These are phyloP conservation scores for Falcaria lacertinaria DNA, from an alignment of 2,888 invertebrate species.

Conservation along the genomic window DNA sequence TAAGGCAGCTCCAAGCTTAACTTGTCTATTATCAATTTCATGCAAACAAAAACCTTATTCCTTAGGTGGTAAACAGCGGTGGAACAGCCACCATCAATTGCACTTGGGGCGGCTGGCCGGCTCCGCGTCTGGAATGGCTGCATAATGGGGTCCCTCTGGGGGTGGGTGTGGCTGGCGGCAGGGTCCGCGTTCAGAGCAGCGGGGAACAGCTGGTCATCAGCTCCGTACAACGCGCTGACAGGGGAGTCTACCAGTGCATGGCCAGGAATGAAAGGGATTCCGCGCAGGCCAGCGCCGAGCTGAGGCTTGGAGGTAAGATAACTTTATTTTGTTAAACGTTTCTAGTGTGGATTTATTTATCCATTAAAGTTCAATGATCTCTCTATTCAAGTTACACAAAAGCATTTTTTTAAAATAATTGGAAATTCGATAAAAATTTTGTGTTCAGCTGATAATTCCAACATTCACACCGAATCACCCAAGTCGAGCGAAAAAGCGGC, in stretches of 20 bases:
- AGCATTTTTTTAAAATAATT: too few relatives aligned
- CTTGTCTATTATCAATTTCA: too few relatives aligned
- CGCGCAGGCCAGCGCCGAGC: conserved; percentile 89
- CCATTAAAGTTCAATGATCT: too few relatives aligned
- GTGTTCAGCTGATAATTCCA: too few relatives aligned
- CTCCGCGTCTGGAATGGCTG: conserved; percentile 85
- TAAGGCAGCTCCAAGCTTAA: too few relatives aligned
- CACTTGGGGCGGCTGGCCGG: conserved; percentile 88
- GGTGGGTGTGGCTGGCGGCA: conserved; percentile 61
- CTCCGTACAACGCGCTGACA: conserved; percentile 86
- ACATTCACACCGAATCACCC: too few relatives aligned
- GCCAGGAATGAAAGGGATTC: conserved; percentile 88
- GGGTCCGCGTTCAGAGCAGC: conserved; percentile 47
- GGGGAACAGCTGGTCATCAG: conserved; percentile 64
- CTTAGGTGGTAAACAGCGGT: conserved; percentile 90
- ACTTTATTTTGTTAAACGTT: background rate
- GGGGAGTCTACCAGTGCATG: conserved; percentile 94
- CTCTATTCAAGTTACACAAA: too few relatives aligned
- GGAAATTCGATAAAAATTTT: too few relatives aligned
- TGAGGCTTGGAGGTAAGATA: conserved; percentile 86
- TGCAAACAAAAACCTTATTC: conserved; percentile 4
- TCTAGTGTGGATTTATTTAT: too few relatives aligned
- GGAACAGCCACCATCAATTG: conserved; percentile 91
- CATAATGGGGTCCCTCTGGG: conserved; percentile 84
- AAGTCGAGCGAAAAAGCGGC: too few relatives aligned